Conservation (phyloP, 2,888 invertebrate species). For the Eucera pruinosa region DNA sequence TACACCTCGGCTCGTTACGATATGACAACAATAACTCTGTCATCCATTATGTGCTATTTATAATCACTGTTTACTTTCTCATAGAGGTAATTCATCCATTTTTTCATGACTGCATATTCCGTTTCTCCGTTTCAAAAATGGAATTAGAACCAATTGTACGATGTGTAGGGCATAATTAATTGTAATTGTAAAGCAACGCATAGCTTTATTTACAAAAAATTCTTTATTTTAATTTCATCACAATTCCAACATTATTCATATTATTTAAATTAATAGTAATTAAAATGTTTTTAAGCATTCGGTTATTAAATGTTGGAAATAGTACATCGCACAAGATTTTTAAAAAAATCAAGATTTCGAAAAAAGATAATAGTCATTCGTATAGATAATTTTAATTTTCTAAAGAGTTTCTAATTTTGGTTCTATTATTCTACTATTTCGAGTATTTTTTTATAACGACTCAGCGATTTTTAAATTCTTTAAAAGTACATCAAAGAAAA, state of each 20-base stretch:
- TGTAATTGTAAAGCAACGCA: background rate
- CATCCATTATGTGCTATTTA: conserved; percentile 30
- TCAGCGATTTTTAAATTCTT: no score
- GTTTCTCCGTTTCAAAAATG: background rate
- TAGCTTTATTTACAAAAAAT: no score
- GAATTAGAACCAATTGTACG: background rate
- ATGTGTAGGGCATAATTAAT: background rate
- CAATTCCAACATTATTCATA: no score
- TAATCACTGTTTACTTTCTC: conserved; percentile 26
- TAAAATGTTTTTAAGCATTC: no score
- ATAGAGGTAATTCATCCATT: conserved; percentile 22
- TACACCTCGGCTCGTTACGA: conserved; percentile 16
- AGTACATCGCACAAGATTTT: no score
- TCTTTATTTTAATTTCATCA: background rate
- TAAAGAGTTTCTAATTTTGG: background rate
- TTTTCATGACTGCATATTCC: conserved; percentile 9
- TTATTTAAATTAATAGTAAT: no score
- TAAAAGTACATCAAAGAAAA: no score
- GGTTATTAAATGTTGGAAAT: no score
- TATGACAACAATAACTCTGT: conserved; percentile 18
- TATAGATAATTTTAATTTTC: background rate
- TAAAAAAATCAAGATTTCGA: background rate
- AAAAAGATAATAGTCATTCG: background rate
- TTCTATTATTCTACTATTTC: background rate
- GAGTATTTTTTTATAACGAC: no score